Evolutionary conservation across 2,888 invertebrate genomes (phyloP).

Genomic region (Drosophila atripex): DNA sequence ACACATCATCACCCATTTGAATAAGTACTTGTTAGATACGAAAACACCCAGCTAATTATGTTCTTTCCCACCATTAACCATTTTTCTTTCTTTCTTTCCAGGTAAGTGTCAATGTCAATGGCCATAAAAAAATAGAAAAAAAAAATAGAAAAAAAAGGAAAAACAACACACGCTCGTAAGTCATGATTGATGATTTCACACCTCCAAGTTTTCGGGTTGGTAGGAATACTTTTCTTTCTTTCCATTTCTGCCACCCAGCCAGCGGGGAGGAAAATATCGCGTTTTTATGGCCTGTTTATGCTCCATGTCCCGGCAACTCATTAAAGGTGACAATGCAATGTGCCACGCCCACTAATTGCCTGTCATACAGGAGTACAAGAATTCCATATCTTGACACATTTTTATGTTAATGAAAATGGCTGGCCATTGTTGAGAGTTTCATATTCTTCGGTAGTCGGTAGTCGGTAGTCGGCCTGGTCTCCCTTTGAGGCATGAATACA

Average conservation of each 20-base stretch:
- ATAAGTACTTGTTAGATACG: neutral
- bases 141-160: conserved; percentile 12
- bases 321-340: conserved; percentile 76
- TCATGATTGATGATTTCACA: conserved; percentile 55
- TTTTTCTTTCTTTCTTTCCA: conserved; percentile 17
- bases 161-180: conserved; percentile 31
- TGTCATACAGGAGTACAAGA: conserved; percentile 20
- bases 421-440: neutral
- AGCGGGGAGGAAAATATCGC: conserved; percentile 32
- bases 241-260: neutral
- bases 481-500: neutral
- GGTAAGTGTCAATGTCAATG: conserved; percentile 60
- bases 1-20: neutral
- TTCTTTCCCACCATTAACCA: conserved; percentile 31
- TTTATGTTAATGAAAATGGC: conserved; percentile 8
- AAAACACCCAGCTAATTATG: conserved; percentile 24
- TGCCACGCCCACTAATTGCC: conserved; percentile 37
- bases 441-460: neutral
- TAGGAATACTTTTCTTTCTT: conserved; percentile 8
- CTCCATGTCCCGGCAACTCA: conserved; percentile 63
- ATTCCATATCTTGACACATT: neutral
- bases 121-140: conserved; percentile 24
- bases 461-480: no score
- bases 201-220: conserved; percentile 44
- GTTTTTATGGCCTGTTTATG: conserved; percentile 77